Base-by-base conservation (phyloP, 2,113 vertebrate species). In the Gambusia affinis region DNA sequence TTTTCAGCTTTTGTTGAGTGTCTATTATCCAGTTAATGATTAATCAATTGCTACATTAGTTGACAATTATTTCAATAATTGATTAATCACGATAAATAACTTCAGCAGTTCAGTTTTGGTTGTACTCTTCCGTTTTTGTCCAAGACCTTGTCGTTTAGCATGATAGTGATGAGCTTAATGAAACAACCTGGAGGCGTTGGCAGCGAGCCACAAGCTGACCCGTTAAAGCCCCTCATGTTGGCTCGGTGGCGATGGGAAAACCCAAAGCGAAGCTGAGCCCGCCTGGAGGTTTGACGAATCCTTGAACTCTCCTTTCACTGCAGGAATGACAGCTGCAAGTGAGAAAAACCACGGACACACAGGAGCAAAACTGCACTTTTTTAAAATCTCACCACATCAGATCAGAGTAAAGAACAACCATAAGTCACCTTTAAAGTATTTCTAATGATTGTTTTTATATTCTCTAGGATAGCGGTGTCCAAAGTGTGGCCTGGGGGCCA, bases 121-220 rank as follows among this genome's bases (percentile, higher is more conserved):
- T 37, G 35, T 10, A 60, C 66, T 73, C 74, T 79, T 72, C 72
- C 71, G 28, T 54, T 39, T 65, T 27, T 54, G 39, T 83, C 37
- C 30, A 35, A 64, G 44, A 27, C 57, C 14, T 31, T 15, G 44
- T 35, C 67, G 75, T 80, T 85, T 79, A 74, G 76, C 54, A 79
- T 87, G 85, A 86, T 81, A 71, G 81, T 31, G 65, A 80, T 73
- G 83, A 78, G 85, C 89, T 92, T 84, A 85, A 89, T 91, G 89
- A 88, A 76, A 78, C 60, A 84, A 82, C 63, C 65, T 83, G 81
- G 79, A 84, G 44, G 47, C 65, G 64, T 15, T 88, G 89, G 81
- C 70, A 67, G 28, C 69, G 19, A 19, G 69, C 83, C 83, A 81
- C 30, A 47, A 61, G 75, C 60, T 62, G 73, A 80, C 76, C 68